These are phyloP conservation scores for Azemiops feae DNA, from an alignment of 2,113 vertebrate species.

Conservation along the genomic window DNA sequence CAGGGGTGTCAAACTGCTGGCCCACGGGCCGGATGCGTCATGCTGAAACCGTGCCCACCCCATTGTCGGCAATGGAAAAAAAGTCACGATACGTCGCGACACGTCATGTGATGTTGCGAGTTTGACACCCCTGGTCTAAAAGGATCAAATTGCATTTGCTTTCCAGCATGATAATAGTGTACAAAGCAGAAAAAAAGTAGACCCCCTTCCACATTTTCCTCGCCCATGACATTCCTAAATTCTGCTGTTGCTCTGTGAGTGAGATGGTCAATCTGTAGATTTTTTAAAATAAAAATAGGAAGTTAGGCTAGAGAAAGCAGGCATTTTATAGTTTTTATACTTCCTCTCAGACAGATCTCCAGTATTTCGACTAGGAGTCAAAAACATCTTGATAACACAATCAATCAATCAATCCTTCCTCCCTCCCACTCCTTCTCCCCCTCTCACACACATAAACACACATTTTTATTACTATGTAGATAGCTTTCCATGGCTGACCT, in stretches of 20 bases:
- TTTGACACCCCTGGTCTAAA: background rate
- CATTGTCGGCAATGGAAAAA: too few species aligned
- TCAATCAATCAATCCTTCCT: background rate
- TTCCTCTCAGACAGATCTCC: background rate
- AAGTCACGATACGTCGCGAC: too few species aligned
- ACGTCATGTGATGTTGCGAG: too few species aligned
- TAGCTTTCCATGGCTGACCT: background rate
- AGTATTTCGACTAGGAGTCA: background rate
- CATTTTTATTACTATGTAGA: background rate
- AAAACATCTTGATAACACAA: background rate
- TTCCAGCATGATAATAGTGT: background rate
- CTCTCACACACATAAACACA: background rate
- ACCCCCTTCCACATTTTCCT: background rate
- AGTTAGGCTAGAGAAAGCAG: background rate
- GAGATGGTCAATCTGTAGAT: background rate
- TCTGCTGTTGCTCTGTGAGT: background rate
- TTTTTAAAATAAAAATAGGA: background rate
- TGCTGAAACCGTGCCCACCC: too few species aligned
- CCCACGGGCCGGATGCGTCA: too few species aligned
- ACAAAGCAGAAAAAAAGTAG: background rate
- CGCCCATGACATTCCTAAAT: background rate
- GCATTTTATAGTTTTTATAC: background rate
- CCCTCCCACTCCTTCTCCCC: too few species aligned
- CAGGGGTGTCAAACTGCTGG: too few species aligned
- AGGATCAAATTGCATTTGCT: background rate